A percentile compares a stretch with the other conserved stretches of the same genome.
Evolutionary conservation across 2,113 vertebrate species (phyloP).

Genomic region (Ammospiza caudacuta): DNA sequence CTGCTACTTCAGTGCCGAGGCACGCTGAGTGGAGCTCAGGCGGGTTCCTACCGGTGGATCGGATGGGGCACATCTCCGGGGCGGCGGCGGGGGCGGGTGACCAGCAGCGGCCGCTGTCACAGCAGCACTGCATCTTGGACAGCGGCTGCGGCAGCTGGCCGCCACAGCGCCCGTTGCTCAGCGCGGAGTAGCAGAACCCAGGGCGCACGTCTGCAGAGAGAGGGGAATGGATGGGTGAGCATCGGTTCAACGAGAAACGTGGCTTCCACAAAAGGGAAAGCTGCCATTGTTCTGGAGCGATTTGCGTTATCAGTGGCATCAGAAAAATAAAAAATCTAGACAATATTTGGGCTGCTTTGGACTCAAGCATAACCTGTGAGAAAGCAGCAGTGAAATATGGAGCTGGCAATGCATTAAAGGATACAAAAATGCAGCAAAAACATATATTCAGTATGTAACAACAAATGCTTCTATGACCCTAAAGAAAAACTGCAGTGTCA

Average conservation of each 20-base stretch:
- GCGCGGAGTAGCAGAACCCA: constrained; percentile 87
- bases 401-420: background rate
- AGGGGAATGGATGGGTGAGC: background rate
- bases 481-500: background rate
- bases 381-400: background rate
- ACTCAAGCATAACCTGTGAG: background rate
- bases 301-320: background rate
- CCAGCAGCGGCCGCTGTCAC: constrained; percentile 92
- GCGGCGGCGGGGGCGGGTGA: constrained; percentile 72
- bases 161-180: constrained; percentile 87
- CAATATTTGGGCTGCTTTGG: background rate
- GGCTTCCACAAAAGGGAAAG: background rate
- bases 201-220: constrained; percentile 84
- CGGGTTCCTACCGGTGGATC: constrained; percentile 83
- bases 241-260: background rate
- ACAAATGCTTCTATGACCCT: background rate
- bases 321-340: background rate
- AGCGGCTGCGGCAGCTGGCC: constrained; percentile 87
- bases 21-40: accelerated
- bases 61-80: constrained; percentile 93
- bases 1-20: background rate
- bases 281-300: background rate
- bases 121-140: constrained; percentile 93
- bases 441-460: background rate
- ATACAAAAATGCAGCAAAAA: background rate